phyloP scores from a whole-genome alignment of 2,113 vertebrate genomes.

The Hassar affinis region DNA sequence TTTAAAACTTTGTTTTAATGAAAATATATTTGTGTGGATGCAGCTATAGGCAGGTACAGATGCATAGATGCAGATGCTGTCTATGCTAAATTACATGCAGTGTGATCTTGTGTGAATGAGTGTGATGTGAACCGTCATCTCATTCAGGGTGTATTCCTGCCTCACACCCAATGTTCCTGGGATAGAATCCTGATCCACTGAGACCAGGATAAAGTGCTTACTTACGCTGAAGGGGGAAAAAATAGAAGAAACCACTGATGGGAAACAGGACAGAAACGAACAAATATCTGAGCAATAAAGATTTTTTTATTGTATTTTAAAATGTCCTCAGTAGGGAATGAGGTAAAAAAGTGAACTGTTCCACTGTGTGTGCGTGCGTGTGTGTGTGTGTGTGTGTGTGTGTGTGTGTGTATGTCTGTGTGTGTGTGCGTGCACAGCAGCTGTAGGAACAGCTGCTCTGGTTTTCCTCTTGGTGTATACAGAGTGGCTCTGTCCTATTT shows the following conservation, averaged over 20 bases:
- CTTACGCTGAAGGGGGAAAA: background rate
- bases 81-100: background rate
- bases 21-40: too few relatives aligned
- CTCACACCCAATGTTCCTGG: background rate
- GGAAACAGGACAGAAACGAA: slow-evolving; percentile 2
- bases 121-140: background rate
- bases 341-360: background rate
- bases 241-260: background rate
- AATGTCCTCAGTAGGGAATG: background rate
- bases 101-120: background rate
- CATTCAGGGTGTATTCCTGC: background rate
- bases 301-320: slow-evolving; percentile 4
- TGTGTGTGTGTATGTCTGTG: slow-evolving; percentile 22
- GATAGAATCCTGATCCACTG: too few relatives aligned
- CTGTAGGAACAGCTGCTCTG: slow-evolving; percentile 32
- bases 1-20: too few relatives aligned
- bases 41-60: too few relatives aligned
- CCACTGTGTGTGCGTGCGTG: slow-evolving; percentile 9
- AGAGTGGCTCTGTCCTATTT: slow-evolving; percentile 38
- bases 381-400: slow-evolving; percentile 32
- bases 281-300: background rate
- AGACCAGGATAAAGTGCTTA: background rate
- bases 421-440: slow-evolving; percentile 21
- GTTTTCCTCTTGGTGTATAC: slow-evolving; percentile 21
- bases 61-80: too few relatives aligned